phyloP scores from a whole-genome alignment of 2,797 vertebrate species.

The Molossus alvarezi region DNA sequence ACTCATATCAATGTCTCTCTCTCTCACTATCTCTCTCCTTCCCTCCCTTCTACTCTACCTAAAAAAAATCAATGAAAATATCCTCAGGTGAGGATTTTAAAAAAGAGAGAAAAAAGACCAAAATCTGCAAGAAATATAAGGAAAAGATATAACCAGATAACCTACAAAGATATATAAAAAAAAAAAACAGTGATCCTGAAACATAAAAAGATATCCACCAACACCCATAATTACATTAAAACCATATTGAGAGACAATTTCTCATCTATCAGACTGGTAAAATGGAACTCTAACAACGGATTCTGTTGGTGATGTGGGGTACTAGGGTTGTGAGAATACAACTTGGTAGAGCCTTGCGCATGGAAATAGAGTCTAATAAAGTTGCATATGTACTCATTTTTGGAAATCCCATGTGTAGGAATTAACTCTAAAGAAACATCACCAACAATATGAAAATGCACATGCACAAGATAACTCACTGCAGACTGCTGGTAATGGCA shows the following conservation, averaged over 20 bases:
- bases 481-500: background rate
- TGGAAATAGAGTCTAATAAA: background rate
- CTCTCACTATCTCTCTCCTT: no score
- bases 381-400: background rate
- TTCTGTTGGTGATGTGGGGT: background rate
- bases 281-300: slow-evolving; percentile 1
- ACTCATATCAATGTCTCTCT: no score
- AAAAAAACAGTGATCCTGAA: background rate
- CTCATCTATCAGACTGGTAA: background rate
- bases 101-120: background rate
- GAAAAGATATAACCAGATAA: slow-evolving; percentile 2
- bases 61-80: no score
- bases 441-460: slow-evolving; percentile 14
- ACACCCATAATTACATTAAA: background rate
- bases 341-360: background rate
- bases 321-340: background rate
- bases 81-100: no score
- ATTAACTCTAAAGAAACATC: slow-evolving; percentile 2
- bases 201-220: background rate
- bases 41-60: no score
- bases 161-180: background rate
- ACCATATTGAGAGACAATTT: background rate
- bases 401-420: background rate
- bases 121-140: background rate
- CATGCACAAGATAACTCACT: background rate